Percentiles rank a stretch among this genome's conserved stretches.
phyloP scores from a whole-genome alignment of 1,140 invertebrate species.

The Marisa cornuarietis region DNA sequence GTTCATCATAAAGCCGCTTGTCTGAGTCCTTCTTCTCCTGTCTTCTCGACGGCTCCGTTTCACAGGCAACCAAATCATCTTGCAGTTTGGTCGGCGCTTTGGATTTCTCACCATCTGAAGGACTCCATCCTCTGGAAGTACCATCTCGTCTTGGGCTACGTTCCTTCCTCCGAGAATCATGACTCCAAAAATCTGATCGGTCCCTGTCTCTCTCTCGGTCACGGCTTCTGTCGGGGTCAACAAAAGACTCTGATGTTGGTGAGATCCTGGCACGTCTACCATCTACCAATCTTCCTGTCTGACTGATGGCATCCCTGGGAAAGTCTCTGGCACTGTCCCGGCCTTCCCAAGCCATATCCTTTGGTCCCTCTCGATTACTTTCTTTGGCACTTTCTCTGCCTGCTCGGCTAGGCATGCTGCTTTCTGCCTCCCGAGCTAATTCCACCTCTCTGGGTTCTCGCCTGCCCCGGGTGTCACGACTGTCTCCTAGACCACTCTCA shows the following conservation, averaged over 20 bases:
- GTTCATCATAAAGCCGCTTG: neutral
- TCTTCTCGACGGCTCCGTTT: too few relatives aligned
- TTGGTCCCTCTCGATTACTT: neutral
- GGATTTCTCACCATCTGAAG: neutral
- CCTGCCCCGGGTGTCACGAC: neutral
- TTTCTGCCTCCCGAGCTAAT: neutral
- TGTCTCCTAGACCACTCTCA: slow-evolving; percentile 4
- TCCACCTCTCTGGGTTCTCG: neutral
- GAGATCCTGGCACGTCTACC: neutral
- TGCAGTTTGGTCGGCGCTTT: slow-evolving; percentile 9
- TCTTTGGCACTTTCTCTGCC: slow-evolving; percentile 7
- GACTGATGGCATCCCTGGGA: neutral
- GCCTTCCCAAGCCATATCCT: neutral
- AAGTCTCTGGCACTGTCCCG: neutral
- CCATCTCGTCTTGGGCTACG: slow-evolving; percentile 1
- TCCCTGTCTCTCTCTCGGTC: slow-evolving; percentile 11
- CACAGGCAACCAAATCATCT: neutral
- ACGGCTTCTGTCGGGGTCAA: slow-evolving; percentile 1
- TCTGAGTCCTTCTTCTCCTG: neutral
- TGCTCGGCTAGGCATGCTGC: neutral
- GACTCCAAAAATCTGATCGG: slow-evolving; percentile 3
- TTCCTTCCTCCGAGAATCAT: neutral
- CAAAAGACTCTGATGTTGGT: neutral
- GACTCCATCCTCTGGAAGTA: too few relatives aligned
- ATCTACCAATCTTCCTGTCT: neutral